Base-by-base conservation (phyloP, 2,113 vertebrate genomes). In the Stercorarius parasiticus region DNA sequence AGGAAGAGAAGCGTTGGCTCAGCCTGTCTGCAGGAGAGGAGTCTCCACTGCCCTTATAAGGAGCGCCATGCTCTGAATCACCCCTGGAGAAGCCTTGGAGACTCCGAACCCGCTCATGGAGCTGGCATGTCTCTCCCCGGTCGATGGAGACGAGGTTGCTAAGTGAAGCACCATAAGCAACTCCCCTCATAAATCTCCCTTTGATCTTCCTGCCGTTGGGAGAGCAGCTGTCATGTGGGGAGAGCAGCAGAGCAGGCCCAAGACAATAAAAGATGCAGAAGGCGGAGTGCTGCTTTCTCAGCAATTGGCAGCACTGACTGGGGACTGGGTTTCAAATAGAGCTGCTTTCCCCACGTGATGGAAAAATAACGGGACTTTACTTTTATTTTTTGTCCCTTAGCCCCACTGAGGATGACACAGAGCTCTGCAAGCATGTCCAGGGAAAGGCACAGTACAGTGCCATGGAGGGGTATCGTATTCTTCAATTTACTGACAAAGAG, bases 41-140 rank as follows among this genome's bases (percentile, higher is more conserved):
- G 89, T 30, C 93, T 94, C 95, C 22, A 0, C 82, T 96, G 94
- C 90, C 96, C 96, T 95, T 96, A 97, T 96, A 97, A 97, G 96
- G 96, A 96, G 73, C 0, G 19, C 82, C 87, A 70, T 91, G 90
- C 87, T 96, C 92, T 65, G 86, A 96, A 32, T 82, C 87, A 79
- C 40, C 58, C 89, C 87, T 74, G 61, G 85, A 93, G 73, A 90
- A 91, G 92, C 87, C 90, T 78, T 81, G 77, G 91, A 91, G 95
- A 49, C 78, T 67, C 64, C 7, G 69, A 94, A 71, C 36, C 64
- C 1, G 0, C 81, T 72, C 30, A 17, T 0, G 5, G 78, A 84
- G 70, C 93, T 79, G 70, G 66, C 15, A 8, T 90, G 43, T 87
- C 69, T 84, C 78, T 91, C 73, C 70, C 16, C 0, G 2, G 47